phyloP scores from a whole-genome alignment of 2,113 vertebrate species.

The Pluvianellus socialis region DNA sequence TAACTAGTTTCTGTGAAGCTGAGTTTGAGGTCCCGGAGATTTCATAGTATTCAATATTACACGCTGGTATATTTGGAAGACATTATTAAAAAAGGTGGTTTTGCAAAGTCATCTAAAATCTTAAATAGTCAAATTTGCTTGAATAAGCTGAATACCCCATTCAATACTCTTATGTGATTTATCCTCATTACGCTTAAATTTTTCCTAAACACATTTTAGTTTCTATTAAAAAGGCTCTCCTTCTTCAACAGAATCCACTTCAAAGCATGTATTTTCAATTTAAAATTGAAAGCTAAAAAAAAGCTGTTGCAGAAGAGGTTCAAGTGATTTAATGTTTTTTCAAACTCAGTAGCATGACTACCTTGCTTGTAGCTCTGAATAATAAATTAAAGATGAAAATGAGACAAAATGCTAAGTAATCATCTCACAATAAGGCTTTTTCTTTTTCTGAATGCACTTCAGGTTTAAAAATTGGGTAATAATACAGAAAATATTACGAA shows the following conservation, averaged over 20 bases:
- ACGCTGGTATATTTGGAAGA: background rate
- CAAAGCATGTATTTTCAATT: background rate
- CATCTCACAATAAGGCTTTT: background rate
- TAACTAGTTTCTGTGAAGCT: background rate
- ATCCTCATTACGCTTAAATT: background rate
- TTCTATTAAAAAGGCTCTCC: background rate
- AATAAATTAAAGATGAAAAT: background rate
- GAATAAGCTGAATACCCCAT: background rate
- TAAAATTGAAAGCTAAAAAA: background rate
- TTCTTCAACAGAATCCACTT: background rate
- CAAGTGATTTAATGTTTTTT: background rate
- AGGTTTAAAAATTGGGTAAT: background rate
- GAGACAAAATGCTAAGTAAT: background rate
- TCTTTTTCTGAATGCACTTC: background rate
- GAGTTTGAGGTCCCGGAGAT: background rate
- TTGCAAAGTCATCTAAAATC: background rate
- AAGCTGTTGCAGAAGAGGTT: background rate
- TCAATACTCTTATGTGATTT: background rate
- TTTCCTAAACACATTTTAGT: background rate
- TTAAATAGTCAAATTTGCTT: background rate
- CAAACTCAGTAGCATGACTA: background rate
- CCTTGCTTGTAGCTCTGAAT: background rate
- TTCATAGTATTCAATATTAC: background rate
- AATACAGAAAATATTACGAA: background rate
- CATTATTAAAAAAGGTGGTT: background rate